Evolutionary conservation across 1,140 invertebrate genomes (phyloP), one percentile per base, ranked within the genome.

Genomic region (Scaptomyza graminum): DNA sequence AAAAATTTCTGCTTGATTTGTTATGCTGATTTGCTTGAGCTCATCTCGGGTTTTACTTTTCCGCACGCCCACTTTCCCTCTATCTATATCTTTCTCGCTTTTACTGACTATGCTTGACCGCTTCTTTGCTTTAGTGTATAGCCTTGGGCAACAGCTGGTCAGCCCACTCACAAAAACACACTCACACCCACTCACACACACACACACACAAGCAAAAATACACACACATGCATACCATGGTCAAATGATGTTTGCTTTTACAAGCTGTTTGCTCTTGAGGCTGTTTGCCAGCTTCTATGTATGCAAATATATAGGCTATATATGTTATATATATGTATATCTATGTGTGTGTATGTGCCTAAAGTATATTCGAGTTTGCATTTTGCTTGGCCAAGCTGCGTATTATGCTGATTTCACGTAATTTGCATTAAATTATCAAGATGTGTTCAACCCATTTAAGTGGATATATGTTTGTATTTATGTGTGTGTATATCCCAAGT

Each of bases 1-100:
- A 89, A 79, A 82, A 82, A 76, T 79, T 76, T 85, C 65, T 79
- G 80, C 75, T 85, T 85, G 85, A 82, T 85, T 90, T 89, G 85
- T 90, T 83, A 90, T 82, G 78, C 78, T 89, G 84, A 79, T 89
- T 88, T 64, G 79, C 69, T 71, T 25, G 57, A 52, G 50, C 80
- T 69, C 31, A 37, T 65, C 71, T 76, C 74, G 54, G 7, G 59
- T 62, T 56, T 39, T 47, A 50, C 54, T 47, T 61, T 61, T 59
- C 46, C 22, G 11, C 44, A 63, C 57, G 63, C 76, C 39, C 43
- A 44, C 59, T 28, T 25, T 44, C 55, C 37, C 13, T 25, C 57
- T 46, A 15, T 28, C 59, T 59, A 22, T 66, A 18, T 25, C 28
- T 43, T 25, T 44, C 70, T 76, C 37, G 43, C 52, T 76, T 63